Conservation (phyloP, 2,888 invertebrate species). For the Lepidochitona cinerea region DNA sequence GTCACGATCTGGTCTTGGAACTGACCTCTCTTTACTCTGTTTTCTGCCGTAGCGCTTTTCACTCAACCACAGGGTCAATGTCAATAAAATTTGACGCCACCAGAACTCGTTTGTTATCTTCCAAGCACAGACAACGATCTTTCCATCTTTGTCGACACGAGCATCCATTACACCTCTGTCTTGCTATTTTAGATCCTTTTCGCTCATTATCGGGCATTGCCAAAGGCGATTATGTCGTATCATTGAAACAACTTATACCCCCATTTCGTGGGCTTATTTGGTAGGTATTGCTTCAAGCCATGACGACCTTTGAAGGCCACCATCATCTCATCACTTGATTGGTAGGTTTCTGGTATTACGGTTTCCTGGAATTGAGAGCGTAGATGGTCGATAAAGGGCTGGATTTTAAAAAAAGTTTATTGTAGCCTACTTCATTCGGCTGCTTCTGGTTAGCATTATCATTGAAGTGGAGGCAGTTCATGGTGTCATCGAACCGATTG, state of each 20-base stretch:
- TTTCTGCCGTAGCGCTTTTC: constrained; percentile 13
- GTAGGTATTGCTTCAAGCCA: constrained; percentile 22
- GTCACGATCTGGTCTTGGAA: constrained; percentile 11
- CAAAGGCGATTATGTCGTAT: neutral
- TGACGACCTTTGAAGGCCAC: constrained; percentile 23
- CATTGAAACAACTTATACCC: constrained; percentile 24
- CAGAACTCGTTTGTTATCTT: constrained; percentile 8
- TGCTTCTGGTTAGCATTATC: constrained; percentile 20
- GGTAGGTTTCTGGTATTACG: constrained; percentile 18
- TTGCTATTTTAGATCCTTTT: constrained; percentile 3
- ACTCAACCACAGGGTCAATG: constrained; percentile 8
- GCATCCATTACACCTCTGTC: neutral
- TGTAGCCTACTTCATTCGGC: too few relatives aligned
- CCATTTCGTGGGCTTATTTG: constrained; percentile 27
- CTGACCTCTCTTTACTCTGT: neutral
- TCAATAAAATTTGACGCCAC: constrained; percentile 11
- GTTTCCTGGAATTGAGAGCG: constrained; percentile 12
- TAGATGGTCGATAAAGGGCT: constrained; percentile 23
- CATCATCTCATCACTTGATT: constrained; percentile 28
- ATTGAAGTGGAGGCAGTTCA: constrained; percentile 15
- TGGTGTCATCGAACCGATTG: constrained; percentile 16
- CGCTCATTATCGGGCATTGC: neutral
- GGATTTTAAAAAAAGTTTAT: constrained; percentile 26
- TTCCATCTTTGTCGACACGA: neutral
- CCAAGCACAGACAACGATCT: constrained; percentile 9